Percentiles rank a stretch among this genome's conserved stretches.
phyloP scores from a whole-genome alignment of 2,888 invertebrate species.

The Nemotelus nigrinus region DNA sequence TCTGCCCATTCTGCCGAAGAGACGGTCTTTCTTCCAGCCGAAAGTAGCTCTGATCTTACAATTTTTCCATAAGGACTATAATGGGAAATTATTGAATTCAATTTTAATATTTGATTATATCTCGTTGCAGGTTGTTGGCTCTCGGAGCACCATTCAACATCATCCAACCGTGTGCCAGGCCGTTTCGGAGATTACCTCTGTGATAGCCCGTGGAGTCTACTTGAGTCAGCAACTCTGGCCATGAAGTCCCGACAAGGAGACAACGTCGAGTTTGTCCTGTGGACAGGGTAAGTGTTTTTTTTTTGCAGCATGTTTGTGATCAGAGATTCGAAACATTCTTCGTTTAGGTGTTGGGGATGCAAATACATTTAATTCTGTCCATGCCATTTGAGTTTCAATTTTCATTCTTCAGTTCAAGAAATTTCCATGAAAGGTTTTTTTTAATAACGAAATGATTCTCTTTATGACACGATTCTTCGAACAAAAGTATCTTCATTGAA shows the following conservation, averaged over 20 bases:
- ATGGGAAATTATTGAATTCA: slow-evolving; percentile 44
- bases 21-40: neutral
- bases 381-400: too few species aligned
- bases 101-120: slow-evolving; percentile 48
- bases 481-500: too few species aligned
- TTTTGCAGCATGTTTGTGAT: neutral
- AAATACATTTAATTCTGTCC: too few species aligned
- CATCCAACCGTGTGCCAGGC: slow-evolving; percentile 73
- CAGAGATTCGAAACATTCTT: slow-evolving; percentile 51
- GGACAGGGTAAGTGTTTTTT: slow-evolving; percentile 83
- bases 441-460: too few species aligned
- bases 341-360: neutral
- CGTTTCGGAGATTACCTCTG: slow-evolving; percentile 83
- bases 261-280: slow-evolving; percentile 91
- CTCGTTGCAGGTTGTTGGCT: slow-evolving; percentile 70
- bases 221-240: slow-evolving; percentile 86
- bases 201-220: slow-evolving; percentile 88
- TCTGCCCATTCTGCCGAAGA: neutral
- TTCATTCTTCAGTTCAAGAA: too few species aligned
- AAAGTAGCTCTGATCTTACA: too few species aligned
- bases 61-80: slow-evolving; percentile 17
- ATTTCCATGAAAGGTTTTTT: too few species aligned
- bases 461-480: too few species aligned
- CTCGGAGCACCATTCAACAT: slow-evolving; percentile 69
- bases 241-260: slow-evolving; percentile 87